These are phyloP conservation scores for Microplitis deprimator DNA, from an alignment of 2,888 invertebrate species.

Conservation along the genomic window DNA sequence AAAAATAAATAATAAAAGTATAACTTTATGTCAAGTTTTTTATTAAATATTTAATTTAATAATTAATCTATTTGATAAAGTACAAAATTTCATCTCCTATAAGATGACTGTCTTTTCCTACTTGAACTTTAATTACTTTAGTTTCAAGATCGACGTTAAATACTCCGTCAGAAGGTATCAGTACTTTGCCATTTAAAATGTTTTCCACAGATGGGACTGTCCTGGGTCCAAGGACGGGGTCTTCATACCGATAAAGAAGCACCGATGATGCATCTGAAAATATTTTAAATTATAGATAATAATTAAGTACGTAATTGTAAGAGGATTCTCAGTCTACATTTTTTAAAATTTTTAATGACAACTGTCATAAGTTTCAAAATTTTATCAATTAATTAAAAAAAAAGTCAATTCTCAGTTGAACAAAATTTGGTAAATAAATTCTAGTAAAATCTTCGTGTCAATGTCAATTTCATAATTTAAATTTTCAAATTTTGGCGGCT, in stretches of 20 bases:
- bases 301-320: background rate
- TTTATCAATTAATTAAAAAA: too few species aligned
- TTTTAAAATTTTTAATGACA: too few species aligned
- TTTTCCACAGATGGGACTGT: slow-evolving; percentile 81
- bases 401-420: too few species aligned
- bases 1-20: background rate
- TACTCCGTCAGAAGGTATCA: slow-evolving; percentile 71
- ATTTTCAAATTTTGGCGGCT: too few species aligned
- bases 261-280: slow-evolving; percentile 77
- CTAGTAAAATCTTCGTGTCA: too few species aligned
- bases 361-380: too few species aligned
- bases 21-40: slow-evolving; percentile 1
- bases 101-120: slow-evolving; percentile 47
- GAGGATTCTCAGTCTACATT: too few species aligned
- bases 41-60: slow-evolving; percentile 6
- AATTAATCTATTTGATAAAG: slow-evolving; percentile 40
- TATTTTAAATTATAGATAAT: slow-evolving; percentile 28
- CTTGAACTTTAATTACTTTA: slow-evolving; percentile 53
- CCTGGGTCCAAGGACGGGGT: slow-evolving; percentile 83
- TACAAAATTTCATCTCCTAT: slow-evolving; percentile 63
- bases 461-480: too few species aligned
- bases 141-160: slow-evolving; percentile 68
- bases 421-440: too few species aligned
- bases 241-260: slow-evolving; percentile 83
- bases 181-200: slow-evolving; percentile 76